Evolutionary conservation across 2,113 vertebrate species (phyloP), one percentile per base, ranked within the genome.

Genomic region (Nipponia nippon): DNA sequence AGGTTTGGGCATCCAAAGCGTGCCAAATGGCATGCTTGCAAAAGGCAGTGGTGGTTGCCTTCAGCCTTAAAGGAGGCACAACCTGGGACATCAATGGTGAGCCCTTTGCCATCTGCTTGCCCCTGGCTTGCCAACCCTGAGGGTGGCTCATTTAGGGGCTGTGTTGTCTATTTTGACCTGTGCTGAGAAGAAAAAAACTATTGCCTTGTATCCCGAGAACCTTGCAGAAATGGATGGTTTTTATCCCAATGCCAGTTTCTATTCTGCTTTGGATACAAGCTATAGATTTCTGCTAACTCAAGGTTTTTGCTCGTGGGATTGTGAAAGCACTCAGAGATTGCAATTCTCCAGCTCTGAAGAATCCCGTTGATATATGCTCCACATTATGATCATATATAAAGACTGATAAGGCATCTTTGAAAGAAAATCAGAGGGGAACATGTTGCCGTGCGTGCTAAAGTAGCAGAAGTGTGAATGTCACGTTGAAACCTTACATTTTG

Each of bases 391-490:
- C 95, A 67, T 94, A 96, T 92, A 95, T 95, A 92, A 97, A 97
- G 92, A 92, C 83, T 73, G 97, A 96, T 97, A 97, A 93, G 90
- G 83, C 96, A 94, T 93, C 90, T 97, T 62, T 96, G 97, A 94
- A 90, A 90, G 95, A 92, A 97, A 97, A 94, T 95, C 96, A 94
- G 95, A 97, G 90, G 76, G 83, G 83, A 96, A 92, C 2, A 2
- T 71, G 88, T 93, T 94, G 82, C 79, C 0, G 5, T 0, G 50
- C 2, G 29, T 94, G 79, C 88, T 90, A 80, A 89, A 92, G 79
- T 77, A 97, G 85, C 92, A 93, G 85, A 92, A 95, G 90, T 63
- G 83, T 92, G 90, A 90, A 93, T 90, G 80, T 89, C 96, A 95
- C 2, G 76, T 87, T 93, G 79, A 89, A 89, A 63, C 72, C 71